Evolutionary conservation across 2,888 invertebrate genomes (phyloP), one percentile per base, ranked within the genome.

Genomic region (Drosophila niveifrons): DNA sequence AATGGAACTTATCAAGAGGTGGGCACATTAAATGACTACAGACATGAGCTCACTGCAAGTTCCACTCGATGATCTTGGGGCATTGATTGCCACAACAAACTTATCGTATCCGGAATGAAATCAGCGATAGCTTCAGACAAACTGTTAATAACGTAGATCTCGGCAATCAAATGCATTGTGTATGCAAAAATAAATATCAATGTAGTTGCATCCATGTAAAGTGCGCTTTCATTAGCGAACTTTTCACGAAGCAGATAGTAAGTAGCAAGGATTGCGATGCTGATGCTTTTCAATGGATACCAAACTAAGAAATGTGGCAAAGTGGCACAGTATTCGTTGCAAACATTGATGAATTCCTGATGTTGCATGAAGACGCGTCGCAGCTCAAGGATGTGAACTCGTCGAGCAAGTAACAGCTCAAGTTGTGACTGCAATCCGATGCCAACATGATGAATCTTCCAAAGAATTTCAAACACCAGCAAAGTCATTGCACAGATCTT

Each of bases 21-120:
- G n/a, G n/a, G 31, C 31, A 31, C 0, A 8, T 31, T 31, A 31
- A 31, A 31, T 31, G 3, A 31, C 10, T 1, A 31, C 7, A 10
- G 9, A 10, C 9, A 8, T 11, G 17, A 46, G 18, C 59, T 63
- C 28, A 63, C 55, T 17, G 41, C 47, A 31, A 47, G 41, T 48
- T 63, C 39, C 2, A 63, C 31, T 1, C 9, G 31, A 6, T 31
- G 31, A 28, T 18, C 4, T n/a, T 55, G 63, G 15, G 39, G 11
- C 3, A 41, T 6, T 8, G 52, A 23, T 29, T 62, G 47, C 7
- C 31, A 11, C 6, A 55, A 41, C 1, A 17, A 3, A 4, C 39
- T 11, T 10, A 55, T 17, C 2, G 11, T 55, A 41, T 17, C 4
- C 8, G 53, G 55, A 0, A 63, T 41, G 2, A 56, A 7, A 44